Base-by-base conservation (phyloP, 2,113 vertebrate species). In the Capreolus pygargus region DNA sequence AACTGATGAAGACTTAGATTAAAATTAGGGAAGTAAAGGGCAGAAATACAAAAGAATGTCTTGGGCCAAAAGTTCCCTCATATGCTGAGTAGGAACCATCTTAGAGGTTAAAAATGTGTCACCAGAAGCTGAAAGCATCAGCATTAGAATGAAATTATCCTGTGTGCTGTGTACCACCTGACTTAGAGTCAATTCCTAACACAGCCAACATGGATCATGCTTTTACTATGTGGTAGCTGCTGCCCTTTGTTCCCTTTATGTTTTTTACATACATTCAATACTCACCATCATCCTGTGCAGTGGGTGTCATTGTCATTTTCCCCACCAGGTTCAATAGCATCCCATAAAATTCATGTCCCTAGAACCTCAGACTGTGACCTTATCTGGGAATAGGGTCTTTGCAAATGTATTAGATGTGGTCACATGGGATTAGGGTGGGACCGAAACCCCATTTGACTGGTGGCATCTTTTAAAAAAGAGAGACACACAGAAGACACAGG, bases 151-250 rank as follows among this genome's bases (percentile, higher is more conserved):
- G 81, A 28, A 64, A 28, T 28, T 39, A 9, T 1, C 23, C 23
- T 39, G 3, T 25, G 8, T 57, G 45, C 61, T 1, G 0, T 39
- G 15, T 16, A 55, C 19, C 64, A 0, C 27, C 25, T 14, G 1
- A 12, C n/a, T 13, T 15, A 23, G 47, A 13, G 45, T 25, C 12
- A 47, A 0, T 23, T 6, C 10, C 60, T 28, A 10, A 52, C 0
- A 5, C 5, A 7, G 60, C 58, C 25, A n/a, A 1, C 5, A 9
- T 16, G 4, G 16, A 11, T 14, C 17, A 1, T 21, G 33, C 23
- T 28, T 45, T 9, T 3, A 10, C 52, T 8, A 0, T 5, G n/a
- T 47, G 84, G 30, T 43, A 43, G n/a, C 52, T 6, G 0, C 45
- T 23, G 33, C 5, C 9, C 6, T 45, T 25, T 23, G 60, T 86